These are phyloP conservation scores for Pangasianodon gigas DNA, from an alignment of 2,113 vertebrate genomes.

Conservation along the genomic window DNA sequence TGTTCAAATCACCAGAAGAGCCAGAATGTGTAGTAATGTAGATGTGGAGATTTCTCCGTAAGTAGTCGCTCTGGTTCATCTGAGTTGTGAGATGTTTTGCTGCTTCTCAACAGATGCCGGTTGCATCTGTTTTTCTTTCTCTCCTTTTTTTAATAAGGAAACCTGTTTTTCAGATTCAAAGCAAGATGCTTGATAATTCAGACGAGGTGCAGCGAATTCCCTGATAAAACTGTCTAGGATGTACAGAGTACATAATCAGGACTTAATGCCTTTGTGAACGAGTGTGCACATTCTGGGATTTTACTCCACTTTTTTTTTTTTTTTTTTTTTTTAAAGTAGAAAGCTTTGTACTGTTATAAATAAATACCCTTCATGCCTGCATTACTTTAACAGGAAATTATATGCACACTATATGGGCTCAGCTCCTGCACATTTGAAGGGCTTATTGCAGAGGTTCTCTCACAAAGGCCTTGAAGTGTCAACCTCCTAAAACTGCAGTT, in stretches of 20 bases:
- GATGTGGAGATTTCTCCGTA: slow-evolving; percentile 11
- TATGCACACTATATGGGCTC: slow-evolving; percentile 20
- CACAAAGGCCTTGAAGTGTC: slow-evolving; percentile 48
- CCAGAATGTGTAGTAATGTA: slow-evolving; percentile 21
- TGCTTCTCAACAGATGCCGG: slow-evolving; percentile 36
- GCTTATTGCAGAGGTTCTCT: slow-evolving; percentile 19
- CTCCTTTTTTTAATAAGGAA: slow-evolving; percentile 7
- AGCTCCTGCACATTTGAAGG: slow-evolving; percentile 38
- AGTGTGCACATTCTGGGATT: slow-evolving; percentile 37
- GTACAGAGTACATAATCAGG: slow-evolving; percentile 22
- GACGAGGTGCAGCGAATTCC: neutral
- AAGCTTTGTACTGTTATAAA: slow-evolving; percentile 45
- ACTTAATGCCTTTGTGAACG: slow-evolving; percentile 37
- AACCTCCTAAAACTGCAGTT: slow-evolving; percentile 51
- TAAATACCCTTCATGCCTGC: slow-evolving; percentile 42
- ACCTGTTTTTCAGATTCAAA: slow-evolving; percentile 19
- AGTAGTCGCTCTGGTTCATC: slow-evolving; percentile 30
- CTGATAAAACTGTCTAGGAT: neutral
- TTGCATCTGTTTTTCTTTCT: slow-evolving; percentile 14
- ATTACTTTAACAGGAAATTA: slow-evolving; percentile 23
- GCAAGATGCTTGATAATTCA: slow-evolving; percentile 21
- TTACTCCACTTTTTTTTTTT: neutral
- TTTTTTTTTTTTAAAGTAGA: slow-evolving; percentile 21
- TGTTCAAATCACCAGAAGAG: slow-evolving; percentile 1
- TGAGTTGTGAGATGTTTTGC: slow-evolving; percentile 42